phyloP scores from a whole-genome alignment of 1,140 invertebrate genomes.

The Platorchestia sp. region DNA sequence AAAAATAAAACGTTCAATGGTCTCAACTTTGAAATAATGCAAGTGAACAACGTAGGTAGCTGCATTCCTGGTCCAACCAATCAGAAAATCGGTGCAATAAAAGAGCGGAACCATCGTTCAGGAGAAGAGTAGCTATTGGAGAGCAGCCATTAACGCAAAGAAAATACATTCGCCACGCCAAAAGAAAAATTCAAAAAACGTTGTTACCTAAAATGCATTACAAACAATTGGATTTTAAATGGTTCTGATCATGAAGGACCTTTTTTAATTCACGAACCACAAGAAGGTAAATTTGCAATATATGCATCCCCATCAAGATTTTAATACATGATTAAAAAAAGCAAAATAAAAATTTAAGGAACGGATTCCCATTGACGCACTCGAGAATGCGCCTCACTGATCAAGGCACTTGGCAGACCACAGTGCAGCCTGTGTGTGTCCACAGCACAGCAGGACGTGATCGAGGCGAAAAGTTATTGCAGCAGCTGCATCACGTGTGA shows the following conservation, averaged over 20 bases:
- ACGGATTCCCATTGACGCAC: neutral
- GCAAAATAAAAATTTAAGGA: neutral
- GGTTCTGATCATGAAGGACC: no score
- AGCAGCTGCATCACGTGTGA: neutral
- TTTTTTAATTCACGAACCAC: no score
- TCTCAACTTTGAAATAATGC: neutral
- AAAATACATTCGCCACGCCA: neutral
- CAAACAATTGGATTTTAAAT: no score
- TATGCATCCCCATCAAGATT: no score
- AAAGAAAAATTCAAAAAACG: no score
- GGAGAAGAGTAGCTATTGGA: neutral
- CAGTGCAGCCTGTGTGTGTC: neutral
- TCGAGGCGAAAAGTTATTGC: neutral
- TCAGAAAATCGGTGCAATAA: neutral
- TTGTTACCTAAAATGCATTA: no score
- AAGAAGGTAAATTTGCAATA: no score
- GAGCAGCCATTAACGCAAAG: neutral
- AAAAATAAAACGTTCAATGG: neutral
- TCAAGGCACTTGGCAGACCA: neutral
- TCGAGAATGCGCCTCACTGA: neutral
- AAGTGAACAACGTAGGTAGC: neutral
- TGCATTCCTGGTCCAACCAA: neutral
- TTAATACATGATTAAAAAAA: no score
- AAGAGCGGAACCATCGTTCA: no score
- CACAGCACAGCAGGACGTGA: neutral